A percentile compares a stretch with the other conserved stretches of the same genome.
phyloP scores from a whole-genome alignment of 2,113 vertebrate genomes.

The Leptobrachium leishanense region DNA sequence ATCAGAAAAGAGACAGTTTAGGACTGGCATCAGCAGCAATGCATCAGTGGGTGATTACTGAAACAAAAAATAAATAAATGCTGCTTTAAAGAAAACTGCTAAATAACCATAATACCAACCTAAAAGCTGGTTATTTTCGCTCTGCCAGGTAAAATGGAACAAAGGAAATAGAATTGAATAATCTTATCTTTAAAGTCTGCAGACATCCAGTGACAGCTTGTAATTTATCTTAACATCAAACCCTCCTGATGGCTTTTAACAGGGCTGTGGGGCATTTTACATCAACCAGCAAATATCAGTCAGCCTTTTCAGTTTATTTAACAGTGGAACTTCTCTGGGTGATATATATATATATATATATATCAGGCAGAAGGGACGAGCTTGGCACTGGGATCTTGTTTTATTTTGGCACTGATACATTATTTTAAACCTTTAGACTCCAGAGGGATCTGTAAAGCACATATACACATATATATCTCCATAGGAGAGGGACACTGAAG shows the following conservation, averaged over 20 bases:
- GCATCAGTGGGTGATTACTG: slow-evolving; percentile 7
- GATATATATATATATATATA: no score
- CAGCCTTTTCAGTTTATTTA: slow-evolving; percentile 12
- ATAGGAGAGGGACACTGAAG: no score
- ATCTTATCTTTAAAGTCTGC: neutral
- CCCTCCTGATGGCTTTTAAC: slow-evolving; percentile 1
- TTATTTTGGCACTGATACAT: neutral
- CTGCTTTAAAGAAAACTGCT: neutral
- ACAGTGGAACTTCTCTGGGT: slow-evolving; percentile 6
- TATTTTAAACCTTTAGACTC: no score
- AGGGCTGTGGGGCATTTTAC: slow-evolving; percentile 22
- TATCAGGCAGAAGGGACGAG: slow-evolving; percentile 4
- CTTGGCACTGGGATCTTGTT: neutral
- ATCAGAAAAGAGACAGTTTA: neutral
- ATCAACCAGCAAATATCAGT: slow-evolving; percentile 19
- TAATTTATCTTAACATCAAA: slow-evolving; percentile 8
- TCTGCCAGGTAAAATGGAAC: neutral
- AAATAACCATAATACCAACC: neutral
- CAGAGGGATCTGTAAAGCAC: no score
- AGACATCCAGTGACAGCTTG: neutral
- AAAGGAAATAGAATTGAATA: neutral
- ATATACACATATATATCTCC: no score
- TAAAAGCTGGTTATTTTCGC: neutral
- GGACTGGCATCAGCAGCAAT: slow-evolving; percentile 11
- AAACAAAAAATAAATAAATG: neutral